Conservation (phyloP, 2,797 vertebrate species). For the Paramormyrops hopkinsi region DNA sequence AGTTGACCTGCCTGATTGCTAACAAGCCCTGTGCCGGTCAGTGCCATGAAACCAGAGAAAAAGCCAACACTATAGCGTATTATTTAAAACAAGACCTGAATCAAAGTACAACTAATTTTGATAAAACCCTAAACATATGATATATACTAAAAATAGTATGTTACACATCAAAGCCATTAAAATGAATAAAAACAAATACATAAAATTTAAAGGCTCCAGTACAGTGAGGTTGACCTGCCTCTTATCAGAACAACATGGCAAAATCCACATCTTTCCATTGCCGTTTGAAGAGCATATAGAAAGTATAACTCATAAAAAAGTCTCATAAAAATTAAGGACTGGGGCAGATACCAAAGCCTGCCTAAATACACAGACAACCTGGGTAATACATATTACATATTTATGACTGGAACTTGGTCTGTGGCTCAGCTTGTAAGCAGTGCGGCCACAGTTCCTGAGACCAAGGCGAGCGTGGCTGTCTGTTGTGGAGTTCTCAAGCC, state of each 20-base stretch:
- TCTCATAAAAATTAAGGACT: conserved; percentile 18
- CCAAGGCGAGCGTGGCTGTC: conserved; percentile 53
- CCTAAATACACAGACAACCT: conserved; percentile 18
- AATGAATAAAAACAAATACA: neutral
- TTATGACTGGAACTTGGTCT: conserved; percentile 46
- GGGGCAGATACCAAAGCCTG: conserved; percentile 3
- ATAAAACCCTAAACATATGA: neutral
- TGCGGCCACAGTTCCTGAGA: conserved; percentile 48
- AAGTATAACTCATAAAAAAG: conserved; percentile 4
- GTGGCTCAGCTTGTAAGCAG: conserved; percentile 38
- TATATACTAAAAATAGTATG: neutral
- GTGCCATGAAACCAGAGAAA: neutral
- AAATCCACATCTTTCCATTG: neutral
- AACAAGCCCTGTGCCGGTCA: neutral
- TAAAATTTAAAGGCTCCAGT: neutral
- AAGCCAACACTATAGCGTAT: neutral
- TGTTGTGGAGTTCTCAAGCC: conserved; percentile 55
- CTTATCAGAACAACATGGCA: conserved; percentile 14
- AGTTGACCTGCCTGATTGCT: neutral
- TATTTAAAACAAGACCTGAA: neutral
- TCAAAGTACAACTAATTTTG: neutral
- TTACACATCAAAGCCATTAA: neutral
- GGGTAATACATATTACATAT: conserved; percentile 49
- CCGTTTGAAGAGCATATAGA: neutral
- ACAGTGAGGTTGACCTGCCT: neutral